phyloP scores from a whole-genome alignment of 2,113 vertebrate genomes.

The Muntiacus muntjak region DNA sequence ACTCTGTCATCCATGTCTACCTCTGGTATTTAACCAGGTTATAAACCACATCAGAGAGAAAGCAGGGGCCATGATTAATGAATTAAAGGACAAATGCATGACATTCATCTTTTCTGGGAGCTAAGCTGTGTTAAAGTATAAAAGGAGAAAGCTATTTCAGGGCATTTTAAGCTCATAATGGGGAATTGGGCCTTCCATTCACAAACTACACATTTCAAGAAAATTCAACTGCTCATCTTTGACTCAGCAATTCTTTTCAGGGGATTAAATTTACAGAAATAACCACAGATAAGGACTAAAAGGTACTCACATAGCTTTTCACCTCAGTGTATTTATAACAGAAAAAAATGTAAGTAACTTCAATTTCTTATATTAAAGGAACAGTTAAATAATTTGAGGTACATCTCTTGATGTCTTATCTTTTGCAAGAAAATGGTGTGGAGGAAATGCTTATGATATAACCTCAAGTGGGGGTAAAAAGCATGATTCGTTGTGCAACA shows the following conservation, averaged over 20 bases:
- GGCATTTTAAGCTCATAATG: not conserved
- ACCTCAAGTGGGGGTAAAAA: not conserved
- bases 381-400: not conserved
- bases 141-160: not conserved
- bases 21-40: not conserved
- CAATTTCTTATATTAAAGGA: not conserved
- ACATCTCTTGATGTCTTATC: not conserved
- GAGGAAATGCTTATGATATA: not conserved
- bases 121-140: not conserved
- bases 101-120: not conserved
- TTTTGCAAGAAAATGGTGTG: not conserved
- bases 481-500: not conserved
- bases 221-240: not conserved
- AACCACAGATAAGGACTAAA: not conserved
- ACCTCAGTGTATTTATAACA: not conserved
- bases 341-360: not conserved
- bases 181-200: not conserved
- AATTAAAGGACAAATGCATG: not conserved
- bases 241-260: not conserved
- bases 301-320: not conserved
- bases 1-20: fast-evolving
- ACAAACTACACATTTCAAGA: not conserved
- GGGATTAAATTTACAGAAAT: not conserved
- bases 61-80: not conserved
- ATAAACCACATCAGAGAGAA: not conserved